These are phyloP conservation scores for Prorops nasuta DNA, from an alignment of 1,140 invertebrate genomes.

Conservation along the genomic window DNA sequence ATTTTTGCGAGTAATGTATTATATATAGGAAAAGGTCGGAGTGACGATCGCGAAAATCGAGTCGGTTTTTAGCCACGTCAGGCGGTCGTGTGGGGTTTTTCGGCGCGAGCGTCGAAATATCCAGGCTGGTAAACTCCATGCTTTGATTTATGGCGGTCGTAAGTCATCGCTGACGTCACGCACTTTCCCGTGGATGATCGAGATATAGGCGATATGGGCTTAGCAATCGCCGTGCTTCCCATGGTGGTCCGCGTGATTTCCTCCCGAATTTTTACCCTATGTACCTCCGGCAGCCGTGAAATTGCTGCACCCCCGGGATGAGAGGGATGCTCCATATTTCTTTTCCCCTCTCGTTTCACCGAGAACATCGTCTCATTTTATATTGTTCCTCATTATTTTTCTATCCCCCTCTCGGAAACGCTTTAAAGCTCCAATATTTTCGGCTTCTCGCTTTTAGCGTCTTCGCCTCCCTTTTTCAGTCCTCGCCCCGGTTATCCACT, in stretches of 20 bases:
- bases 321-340: background rate
- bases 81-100: too few species aligned
- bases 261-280: too few species aligned
- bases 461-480: background rate
- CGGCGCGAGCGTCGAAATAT: slow-evolving; percentile 28
- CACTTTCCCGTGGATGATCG: slow-evolving; percentile 18
- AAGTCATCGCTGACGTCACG: slow-evolving; percentile 37
- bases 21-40: background rate
- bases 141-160: slow-evolving; percentile 38
- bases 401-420: background rate
- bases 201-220: too few species aligned
- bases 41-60: background rate
- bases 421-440: background rate
- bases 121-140: slow-evolving; percentile 41
- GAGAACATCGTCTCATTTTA: background rate
- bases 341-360: slow-evolving; percentile 4
- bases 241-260: too few species aligned
- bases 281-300: too few species aligned
- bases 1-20: too few species aligned
- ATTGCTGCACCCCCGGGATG: too few species aligned
- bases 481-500: too few species aligned
- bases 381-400: background rate
- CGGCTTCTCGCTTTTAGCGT: too few species aligned
- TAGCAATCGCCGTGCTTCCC: too few species aligned
- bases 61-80: background rate